Evolutionary conservation across 2,113 vertebrate genomes (phyloP), one percentile per base, ranked within the genome.

Genomic region (Rhipidura dahli): DNA sequence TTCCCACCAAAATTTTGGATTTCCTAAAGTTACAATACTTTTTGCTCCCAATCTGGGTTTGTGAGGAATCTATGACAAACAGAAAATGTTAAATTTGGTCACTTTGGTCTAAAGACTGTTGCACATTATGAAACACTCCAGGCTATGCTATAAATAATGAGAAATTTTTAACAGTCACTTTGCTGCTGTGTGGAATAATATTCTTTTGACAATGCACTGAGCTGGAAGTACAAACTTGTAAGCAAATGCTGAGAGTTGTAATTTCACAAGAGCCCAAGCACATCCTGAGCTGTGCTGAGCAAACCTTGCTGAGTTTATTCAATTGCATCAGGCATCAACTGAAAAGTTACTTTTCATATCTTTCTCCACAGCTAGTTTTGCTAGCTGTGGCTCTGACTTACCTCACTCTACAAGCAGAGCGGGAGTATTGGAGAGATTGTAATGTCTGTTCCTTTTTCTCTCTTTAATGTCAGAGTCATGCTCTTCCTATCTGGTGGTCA

Each of bases 71-170:
- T 51, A 2, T 1, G 3, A 73, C 1, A 3, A 39, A 86, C 16
- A 86, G 75, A 86, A 86, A 65, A 71, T 61, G 23, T 54, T 93
- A 90, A 28, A 81, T 90, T 79, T 91, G 30, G 63, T 70, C 42
- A 37, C 59, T 93, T 93, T 54, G 69, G 64, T 81, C 56, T 89
- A 64, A 69, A 89, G 61, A 49, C 82, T 85, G 66, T 94, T 93
- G 59, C 42, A 73, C 3, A 4, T 98, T 92, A 96, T 80, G 26
- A 92, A 97, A 95, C n/a, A 82, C 83, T 22, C 47, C 13, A 60
- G 92, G 28, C 85, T 90, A 77, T 85, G 88, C 95, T 97, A 95
- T 94, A 95, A 97, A 96, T 97, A 96, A 87, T 3, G 3, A 83
- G 50, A 92, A 83, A 84, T 60, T 76, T 89, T 39, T 82, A 92